Conservation (phyloP, 2,888 invertebrate species). For the Tetragonula carbonaria region DNA sequence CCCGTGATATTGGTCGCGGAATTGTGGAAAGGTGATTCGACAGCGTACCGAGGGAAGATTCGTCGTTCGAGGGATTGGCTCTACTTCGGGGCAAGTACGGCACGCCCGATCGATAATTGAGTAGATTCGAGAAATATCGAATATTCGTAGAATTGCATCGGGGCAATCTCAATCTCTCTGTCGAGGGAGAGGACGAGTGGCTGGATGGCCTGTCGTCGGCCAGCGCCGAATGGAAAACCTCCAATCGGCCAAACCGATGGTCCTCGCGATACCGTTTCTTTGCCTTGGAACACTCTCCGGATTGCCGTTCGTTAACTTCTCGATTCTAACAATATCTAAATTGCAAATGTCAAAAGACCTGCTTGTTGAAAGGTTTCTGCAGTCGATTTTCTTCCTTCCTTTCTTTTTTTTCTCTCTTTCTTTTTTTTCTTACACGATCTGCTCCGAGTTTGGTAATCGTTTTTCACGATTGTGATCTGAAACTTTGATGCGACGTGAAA, state of each 20-base stretch:
- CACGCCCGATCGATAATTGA: constrained; percentile 57
- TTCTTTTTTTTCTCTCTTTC: too few species aligned
- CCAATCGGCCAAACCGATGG: constrained; percentile 23
- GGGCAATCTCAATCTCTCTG: constrained; percentile 33
- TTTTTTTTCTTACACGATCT: too few species aligned
- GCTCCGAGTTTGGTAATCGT: background rate
- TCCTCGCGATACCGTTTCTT: constrained; percentile 8
- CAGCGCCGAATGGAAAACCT: constrained; percentile 32
- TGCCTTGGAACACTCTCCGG: background rate
- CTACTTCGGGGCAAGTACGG: constrained; percentile 16
- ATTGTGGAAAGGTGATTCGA: background rate
- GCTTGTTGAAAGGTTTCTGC: too few species aligned
- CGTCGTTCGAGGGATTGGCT: constrained; percentile 43
- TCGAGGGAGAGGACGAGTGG: constrained; percentile 20
- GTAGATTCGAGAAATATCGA: constrained; percentile 46
- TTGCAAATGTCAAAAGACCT: background rate
- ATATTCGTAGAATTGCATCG: constrained; percentile 41
- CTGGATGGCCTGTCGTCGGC: background rate
- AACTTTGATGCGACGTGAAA: background rate
- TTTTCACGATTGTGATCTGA: background rate
- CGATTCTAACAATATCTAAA: background rate
- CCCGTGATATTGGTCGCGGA: constrained; percentile 43
- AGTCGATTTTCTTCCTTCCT: too few species aligned
- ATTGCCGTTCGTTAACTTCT: background rate
- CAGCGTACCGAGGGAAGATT: constrained; percentile 31